Evolutionary conservation across 2,113 vertebrate species (phyloP).

Genomic region (Misgurnus anguillicaudatus): DNA sequence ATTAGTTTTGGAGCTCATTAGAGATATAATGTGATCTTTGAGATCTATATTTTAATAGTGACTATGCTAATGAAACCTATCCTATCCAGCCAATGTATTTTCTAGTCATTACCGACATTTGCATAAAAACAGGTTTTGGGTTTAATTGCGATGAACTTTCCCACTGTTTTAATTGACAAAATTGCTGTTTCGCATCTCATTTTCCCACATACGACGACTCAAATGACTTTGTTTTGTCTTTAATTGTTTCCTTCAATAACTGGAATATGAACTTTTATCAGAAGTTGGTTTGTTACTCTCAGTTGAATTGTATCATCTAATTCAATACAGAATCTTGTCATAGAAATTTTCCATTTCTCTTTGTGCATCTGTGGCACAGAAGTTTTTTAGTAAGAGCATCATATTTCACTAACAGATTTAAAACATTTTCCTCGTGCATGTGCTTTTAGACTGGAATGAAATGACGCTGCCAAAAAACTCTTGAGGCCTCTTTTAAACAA

Average conservation of each 20-base stretch:
- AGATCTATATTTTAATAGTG: background rate
- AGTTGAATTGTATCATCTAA: background rate
- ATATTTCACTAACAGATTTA: background rate
- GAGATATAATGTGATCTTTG: conserved; percentile 46
- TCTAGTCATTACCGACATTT: conserved; percentile 10
- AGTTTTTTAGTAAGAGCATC: background rate
- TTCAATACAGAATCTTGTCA: conserved; percentile 1
- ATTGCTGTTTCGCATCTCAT: conserved; percentile 54
- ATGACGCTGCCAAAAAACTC: background rate
- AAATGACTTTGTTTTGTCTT: conserved; percentile 57
- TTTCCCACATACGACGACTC: conserved; percentile 49
- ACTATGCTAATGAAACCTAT: background rate
- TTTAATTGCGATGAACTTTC: conserved; percentile 9
- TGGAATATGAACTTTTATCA: conserved; percentile 3
- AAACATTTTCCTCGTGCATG: background rate
- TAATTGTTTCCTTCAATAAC: background rate
- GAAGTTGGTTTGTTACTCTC: conserved; percentile 16
- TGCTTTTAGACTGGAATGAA: background rate
- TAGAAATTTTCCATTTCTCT: background rate
- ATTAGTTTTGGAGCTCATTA: conserved; percentile 60
- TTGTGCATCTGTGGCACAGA: conserved; percentile 1
- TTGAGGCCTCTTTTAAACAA: background rate
- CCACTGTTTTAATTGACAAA: conserved; percentile 46
- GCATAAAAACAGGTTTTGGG: conserved; percentile 2
- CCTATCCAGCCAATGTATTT: background rate